Conservation (phyloP, 1,140 invertebrate species). For the Zaprionus ornatus region DNA sequence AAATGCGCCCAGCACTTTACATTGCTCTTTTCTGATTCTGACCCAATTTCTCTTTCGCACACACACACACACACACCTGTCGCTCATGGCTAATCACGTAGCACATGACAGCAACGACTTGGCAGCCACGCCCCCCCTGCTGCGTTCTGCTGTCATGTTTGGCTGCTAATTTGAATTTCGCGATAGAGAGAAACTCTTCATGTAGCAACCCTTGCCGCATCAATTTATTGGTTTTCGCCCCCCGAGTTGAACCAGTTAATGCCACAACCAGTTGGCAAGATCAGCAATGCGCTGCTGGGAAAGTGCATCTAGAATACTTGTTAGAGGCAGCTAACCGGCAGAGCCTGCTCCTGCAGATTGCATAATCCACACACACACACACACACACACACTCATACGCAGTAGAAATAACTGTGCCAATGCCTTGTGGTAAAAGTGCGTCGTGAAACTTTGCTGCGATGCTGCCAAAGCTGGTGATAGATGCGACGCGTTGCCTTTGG, state of each 20-base stretch:
- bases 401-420: conserved; percentile 25
- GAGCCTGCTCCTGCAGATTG: conserved; percentile 60
- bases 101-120: not conserved
- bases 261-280: conserved; percentile 1
- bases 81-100: conserved; percentile 26
- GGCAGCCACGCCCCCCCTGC: conserved; percentile 18
- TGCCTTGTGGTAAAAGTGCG: conserved; percentile 64
- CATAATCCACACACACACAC: conserved; percentile 39
- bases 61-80: conserved; percentile 19
- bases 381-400: not conserved
- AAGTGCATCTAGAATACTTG: conserved; percentile 31
- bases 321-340: conserved; percentile 24
- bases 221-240: not conserved
- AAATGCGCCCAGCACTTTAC: conserved; percentile 46
- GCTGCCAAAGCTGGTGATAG: conserved; percentile 9
- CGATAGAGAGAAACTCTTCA: conserved; percentile 3
- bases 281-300: conserved; percentile 14
- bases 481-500: conserved; percentile 11
- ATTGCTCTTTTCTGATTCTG: conserved; percentile 38
- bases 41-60: conserved; percentile 56
- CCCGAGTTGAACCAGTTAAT: conserved; percentile 25
- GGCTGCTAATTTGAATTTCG: conserved; percentile 14
- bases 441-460: conserved; percentile 30
- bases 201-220: conserved; percentile 10
- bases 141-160: conserved; percentile 2